These are phyloP conservation scores for Sturnus vulgaris DNA, from an alignment of 2,113 vertebrate species.

Conservation along the genomic window DNA sequence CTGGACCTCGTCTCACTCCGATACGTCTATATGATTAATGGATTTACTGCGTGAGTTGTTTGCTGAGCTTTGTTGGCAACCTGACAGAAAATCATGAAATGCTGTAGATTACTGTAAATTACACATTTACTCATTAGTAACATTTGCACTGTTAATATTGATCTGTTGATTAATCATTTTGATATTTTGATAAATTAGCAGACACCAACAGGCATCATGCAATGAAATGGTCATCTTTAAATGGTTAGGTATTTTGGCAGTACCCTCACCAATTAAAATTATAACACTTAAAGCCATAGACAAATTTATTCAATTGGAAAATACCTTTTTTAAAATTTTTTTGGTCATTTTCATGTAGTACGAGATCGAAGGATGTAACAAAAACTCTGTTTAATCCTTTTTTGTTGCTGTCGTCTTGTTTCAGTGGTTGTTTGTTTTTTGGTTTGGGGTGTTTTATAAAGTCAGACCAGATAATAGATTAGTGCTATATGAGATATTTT, in stretches of 20 bases:
- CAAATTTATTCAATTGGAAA: not conserved
- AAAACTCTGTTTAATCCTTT: not conserved
- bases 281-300: not conserved
- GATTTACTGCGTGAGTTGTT: constrained; percentile 93
- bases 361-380: not conserved
- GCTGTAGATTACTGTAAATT: not conserved
- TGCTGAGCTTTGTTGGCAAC: not conserved
- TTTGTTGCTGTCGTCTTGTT: not conserved
- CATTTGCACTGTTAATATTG: not conserved
- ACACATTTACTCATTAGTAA: not conserved
- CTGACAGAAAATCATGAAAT: not conserved
- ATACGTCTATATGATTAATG: constrained; percentile 98
- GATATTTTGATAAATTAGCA: not conserved
- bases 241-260: not conserved
- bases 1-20: constrained; percentile 91
- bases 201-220: not conserved
- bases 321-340: not conserved
- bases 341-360: not conserved
- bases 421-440: not conserved
- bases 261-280: not conserved
- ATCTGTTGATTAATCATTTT: not conserved
- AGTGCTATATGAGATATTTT: not conserved
- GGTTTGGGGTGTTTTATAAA: not conserved
- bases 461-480: not conserved
- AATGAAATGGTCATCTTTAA: not conserved